Evolutionary conservation across 1,140 invertebrate genomes (phyloP).

Genomic region (Tetragnatha versicolor): DNA sequence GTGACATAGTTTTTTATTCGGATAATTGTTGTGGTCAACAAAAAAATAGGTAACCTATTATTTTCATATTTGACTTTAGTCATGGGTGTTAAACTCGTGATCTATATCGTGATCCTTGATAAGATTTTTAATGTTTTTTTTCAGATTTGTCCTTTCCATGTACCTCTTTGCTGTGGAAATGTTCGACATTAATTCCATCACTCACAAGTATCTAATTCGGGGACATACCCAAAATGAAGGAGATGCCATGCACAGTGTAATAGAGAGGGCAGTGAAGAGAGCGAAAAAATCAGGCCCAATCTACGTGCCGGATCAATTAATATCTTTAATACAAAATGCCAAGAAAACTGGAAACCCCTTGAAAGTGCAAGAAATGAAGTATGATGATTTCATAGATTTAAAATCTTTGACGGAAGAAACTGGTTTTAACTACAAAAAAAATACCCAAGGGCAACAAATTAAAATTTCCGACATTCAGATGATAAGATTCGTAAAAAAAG

Average conservation of each 20-base stretch:
- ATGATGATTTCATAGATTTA: too few relatives aligned
- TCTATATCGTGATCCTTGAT: too few relatives aligned
- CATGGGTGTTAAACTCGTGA: too few relatives aligned
- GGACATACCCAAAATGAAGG: neutral
- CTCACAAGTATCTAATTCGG: neutral
- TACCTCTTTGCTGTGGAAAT: neutral
- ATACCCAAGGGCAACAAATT: too few relatives aligned
- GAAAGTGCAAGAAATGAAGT: too few relatives aligned
- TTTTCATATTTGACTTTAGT: too few relatives aligned
- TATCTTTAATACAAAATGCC: neutral
- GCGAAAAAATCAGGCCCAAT: neutral
- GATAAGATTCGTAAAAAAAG: too few relatives aligned
- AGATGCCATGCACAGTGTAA: neutral
- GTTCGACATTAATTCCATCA: neutral
- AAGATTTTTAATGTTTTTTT: too few relatives aligned
- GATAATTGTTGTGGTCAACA: neutral
- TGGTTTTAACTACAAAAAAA: too few relatives aligned
- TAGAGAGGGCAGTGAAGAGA: neutral
- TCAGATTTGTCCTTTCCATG: neutral
- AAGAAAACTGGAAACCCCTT: too few relatives aligned
- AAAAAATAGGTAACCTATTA: neutral
- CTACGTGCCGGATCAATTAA: neutral
- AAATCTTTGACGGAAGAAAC: too few relatives aligned
- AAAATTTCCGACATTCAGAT: too few relatives aligned
- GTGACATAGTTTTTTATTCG: neutral